Base-by-base conservation (phyloP, 2,113 vertebrate species). In the Edolisoma coerulescens region DNA sequence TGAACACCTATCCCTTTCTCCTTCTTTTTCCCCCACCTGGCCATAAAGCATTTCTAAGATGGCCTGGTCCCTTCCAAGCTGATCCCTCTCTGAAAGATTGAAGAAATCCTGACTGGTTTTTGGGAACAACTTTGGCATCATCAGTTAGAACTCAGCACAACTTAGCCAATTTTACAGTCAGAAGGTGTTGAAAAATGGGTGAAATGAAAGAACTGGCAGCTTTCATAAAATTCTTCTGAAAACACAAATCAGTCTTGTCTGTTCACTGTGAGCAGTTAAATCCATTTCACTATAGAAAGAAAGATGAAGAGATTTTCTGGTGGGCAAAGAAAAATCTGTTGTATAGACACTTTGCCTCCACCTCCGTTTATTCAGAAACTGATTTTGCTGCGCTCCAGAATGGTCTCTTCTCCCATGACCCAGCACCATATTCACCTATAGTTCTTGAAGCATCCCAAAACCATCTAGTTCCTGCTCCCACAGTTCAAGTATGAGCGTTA, bases 191-290 rank as follows among this genome's bases (percentile, higher is more conserved):
- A 83, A 93, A 90, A 91, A 79, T 54, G 20, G 45, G 5, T 41
- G 49, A 82, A 87, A 94, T 69, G 74, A 93, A 85, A 87, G 74
- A 92, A 64, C n/a, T 84, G 93, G 59, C 78, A 92, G 35, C 84
- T 89, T 96, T 73, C 45, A 84, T 65, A 27, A 84, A 91, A 77
- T 53, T 84, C 28, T 84, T 92, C 76, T 71, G 76, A 81, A 95
- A 87, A 90, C 83, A 93, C 88, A 63, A 89, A 93, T 81, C 84
- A 82, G 84, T 84, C 65, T 60, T 7, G 8, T 94, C 84, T 87
- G 77, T 84, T 95, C 91, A 45, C 69, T 63, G 32, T 7, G 41
- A 91, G 28, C 37, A 60, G 65, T 84, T 87, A 79, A 69, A 91
- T 53, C 32, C 49, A 74, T 91, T 89, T 94, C 54, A 42, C 41